phyloP scores from a whole-genome alignment of 1,140 invertebrate genomes.

The Drosophila bifasciata region DNA sequence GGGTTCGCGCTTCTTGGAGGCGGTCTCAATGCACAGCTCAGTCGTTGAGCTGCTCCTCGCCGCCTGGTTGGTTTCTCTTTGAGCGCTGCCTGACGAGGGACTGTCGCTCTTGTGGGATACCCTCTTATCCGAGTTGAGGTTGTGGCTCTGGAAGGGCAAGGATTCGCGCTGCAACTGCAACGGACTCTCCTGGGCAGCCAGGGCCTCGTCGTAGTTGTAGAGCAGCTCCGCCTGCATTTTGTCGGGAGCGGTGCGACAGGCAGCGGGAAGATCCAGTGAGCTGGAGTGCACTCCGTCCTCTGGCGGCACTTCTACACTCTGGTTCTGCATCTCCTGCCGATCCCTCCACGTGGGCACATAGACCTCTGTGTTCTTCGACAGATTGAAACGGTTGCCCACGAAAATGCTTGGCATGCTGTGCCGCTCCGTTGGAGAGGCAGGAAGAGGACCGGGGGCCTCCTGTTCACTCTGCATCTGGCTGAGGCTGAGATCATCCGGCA shows the following conservation, averaged over 20 bases:
- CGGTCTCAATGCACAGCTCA: constrained; percentile 69
- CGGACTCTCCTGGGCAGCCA: constrained; percentile 28
- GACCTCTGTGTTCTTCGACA: constrained; percentile 85
- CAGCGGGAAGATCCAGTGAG: constrained; percentile 85
- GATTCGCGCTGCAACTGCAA: constrained; percentile 84
- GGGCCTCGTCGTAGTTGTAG: constrained; percentile 81
- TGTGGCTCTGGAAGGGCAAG: constrained; percentile 17
- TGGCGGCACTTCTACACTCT: constrained; percentile 61
- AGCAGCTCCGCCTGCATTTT: constrained; percentile 85
- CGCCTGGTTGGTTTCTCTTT: constrained; percentile 8
- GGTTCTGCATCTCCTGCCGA: constrained; percentile 73
- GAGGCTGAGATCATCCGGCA: constrained; percentile 85
- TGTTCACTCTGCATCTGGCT: constrained; percentile 15
- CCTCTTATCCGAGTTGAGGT: constrained; percentile 30
- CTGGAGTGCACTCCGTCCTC: constrained; percentile 84
- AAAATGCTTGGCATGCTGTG: constrained; percentile 85
- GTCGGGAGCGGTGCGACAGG: constrained; percentile 84
- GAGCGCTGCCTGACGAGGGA: constrained; percentile 41
- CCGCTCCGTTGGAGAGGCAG: constrained; percentile 67
- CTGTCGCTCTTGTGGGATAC: constrained; percentile 73
- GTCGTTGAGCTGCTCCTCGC: constrained; percentile 54
- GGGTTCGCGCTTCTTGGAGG: not conserved
- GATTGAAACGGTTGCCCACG: constrained; percentile 86
- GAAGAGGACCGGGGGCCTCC: not conserved
- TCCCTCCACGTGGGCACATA: constrained; percentile 85